Percentiles rank a stretch among this genome's conserved stretches.
Conservation (phyloP, 64 coral and sea anemone genomes). For the Actinia tenebrosa region DNA sequence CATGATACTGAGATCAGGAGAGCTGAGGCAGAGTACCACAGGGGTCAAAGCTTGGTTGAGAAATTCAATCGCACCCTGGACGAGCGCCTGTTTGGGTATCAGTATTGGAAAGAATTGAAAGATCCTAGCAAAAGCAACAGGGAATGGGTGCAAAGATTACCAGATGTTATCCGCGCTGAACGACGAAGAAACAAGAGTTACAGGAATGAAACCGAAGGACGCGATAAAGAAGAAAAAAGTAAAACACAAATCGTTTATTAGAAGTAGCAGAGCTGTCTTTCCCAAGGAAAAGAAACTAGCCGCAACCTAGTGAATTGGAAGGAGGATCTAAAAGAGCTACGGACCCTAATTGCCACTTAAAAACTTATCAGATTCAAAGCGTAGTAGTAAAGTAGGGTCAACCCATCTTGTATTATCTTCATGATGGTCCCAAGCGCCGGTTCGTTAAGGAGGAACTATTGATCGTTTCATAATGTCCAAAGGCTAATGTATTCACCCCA, state of each 20-base stretch:
- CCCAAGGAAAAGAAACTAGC: background rate
- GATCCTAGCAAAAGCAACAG: constrained; percentile 6
- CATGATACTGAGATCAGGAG: background rate
- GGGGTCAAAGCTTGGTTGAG: no score
- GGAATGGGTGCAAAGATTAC: constrained; percentile 50
- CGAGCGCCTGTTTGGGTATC: no score
- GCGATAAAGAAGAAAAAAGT: constrained; percentile 31
- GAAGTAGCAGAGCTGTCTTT: constrained; percentile 1
- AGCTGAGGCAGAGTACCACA: no score
- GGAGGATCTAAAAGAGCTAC: background rate
- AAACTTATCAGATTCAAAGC: no score
- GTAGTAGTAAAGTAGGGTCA: background rate
- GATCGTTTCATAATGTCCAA: background rate
- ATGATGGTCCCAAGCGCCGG: background rate
- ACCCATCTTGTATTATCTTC: background rate
- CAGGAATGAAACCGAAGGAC: constrained; percentile 37
- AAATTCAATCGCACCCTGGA: no score
- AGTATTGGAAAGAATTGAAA: background rate
- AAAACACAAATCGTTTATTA: background rate
- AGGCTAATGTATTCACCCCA: background rate
- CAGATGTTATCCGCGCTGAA: constrained; percentile 32
- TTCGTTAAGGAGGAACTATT: constrained; percentile 22
- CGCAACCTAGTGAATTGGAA: background rate
- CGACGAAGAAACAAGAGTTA: constrained; percentile 25
- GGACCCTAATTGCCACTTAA: no score